Conservation (phyloP, 2,888 invertebrate species). For the Cryptophagus acutangulus region DNA sequence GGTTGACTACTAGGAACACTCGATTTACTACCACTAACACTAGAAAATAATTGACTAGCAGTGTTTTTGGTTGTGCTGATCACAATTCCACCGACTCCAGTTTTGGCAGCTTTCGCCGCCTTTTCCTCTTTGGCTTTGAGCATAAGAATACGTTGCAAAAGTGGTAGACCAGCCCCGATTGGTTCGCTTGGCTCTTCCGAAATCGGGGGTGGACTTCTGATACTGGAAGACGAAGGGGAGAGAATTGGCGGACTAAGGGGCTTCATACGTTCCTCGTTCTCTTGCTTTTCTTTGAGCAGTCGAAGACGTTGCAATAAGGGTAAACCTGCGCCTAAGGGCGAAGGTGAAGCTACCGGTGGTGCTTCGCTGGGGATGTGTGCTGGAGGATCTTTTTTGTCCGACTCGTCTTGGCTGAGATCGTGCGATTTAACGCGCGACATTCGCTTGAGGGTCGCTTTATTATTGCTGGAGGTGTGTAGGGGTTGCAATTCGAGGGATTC, state of each 20-base stretch:
- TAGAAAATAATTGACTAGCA: conserved; percentile 21
- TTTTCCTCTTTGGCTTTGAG: conserved; percentile 71
- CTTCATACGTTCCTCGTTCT: conserved; percentile 55
- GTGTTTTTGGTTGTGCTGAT: conserved; percentile 19
- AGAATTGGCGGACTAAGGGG: conserved; percentile 51
- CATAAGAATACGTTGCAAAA: conserved; percentile 68
- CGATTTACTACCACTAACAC: conserved; percentile 14
- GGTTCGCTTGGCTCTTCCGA: conserved; percentile 51
- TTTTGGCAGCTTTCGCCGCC: conserved; percentile 29
- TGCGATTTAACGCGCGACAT: conserved; percentile 74
- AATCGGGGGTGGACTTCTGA: conserved; percentile 51
- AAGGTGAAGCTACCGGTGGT: conserved; percentile 47
- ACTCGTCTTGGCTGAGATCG: conserved; percentile 55
- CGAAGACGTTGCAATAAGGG: conserved; percentile 72
- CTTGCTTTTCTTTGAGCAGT: conserved; percentile 79
- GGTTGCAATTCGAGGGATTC: conserved; percentile 68
- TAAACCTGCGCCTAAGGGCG: conserved; percentile 78
- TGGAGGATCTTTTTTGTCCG: conserved; percentile 24
- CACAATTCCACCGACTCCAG: conserved; percentile 22
- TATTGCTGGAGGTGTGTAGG: conserved; percentile 48
- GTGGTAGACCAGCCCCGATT: conserved; percentile 66
- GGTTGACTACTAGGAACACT: conserved; percentile 29
- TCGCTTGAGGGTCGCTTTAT: conserved; percentile 62
- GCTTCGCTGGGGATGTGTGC: conserved; percentile 41
- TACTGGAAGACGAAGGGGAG: conserved; percentile 55